Evolutionary conservation across 1,140 invertebrate species (phyloP), one percentile per base, ranked within the genome.

Genomic region (Halesus radiatus): DNA sequence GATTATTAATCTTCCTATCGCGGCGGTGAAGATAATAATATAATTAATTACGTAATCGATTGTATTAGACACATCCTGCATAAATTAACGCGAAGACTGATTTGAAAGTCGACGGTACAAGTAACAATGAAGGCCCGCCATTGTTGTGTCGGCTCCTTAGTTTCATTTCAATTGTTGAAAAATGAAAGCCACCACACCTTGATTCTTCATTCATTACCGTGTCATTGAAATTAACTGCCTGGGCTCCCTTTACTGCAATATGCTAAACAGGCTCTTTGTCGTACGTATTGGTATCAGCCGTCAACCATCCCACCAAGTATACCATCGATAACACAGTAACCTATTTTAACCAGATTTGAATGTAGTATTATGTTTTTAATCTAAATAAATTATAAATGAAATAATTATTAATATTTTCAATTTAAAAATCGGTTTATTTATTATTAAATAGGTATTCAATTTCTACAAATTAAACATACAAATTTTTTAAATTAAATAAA

Each of bases 81-180:
- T 45, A 45, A 45, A 10, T n/a, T 18, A 66, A 66, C n/a, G 15
- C 23, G 62, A 66, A 66, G 22, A 66, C 23, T 66, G 13, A 66
- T 66, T 29, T 29, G 62, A 66, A 66, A 66, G 62, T 66, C 62
- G 29, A 45, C 37, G 37, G 37, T 13, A 45, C 7, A 13, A 53
- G 26, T 15, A 53, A 53, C 68, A 53, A 52, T 72, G 68, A 53
- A 53, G 68, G 45, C 15, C 26, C 16, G 13, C 18, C 66, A 50
- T 45, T 52, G 20, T 52, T 52, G 37, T 52, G 68, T 26, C 37
- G 18, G 52, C 8, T 13, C 52, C 50, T 53, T 29, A 72, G n/a
- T 52, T 70, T 72, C 3, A 54, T 53, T 72, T 72, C 68, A 53
- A 72, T 72, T 52, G 68, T 53, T 72, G 45, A 53, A 72, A 23